Evolutionary conservation across 1,140 invertebrate genomes (phyloP), one percentile per base, ranked within the genome.

Genomic region (Frieseomelitta varia): DNA sequence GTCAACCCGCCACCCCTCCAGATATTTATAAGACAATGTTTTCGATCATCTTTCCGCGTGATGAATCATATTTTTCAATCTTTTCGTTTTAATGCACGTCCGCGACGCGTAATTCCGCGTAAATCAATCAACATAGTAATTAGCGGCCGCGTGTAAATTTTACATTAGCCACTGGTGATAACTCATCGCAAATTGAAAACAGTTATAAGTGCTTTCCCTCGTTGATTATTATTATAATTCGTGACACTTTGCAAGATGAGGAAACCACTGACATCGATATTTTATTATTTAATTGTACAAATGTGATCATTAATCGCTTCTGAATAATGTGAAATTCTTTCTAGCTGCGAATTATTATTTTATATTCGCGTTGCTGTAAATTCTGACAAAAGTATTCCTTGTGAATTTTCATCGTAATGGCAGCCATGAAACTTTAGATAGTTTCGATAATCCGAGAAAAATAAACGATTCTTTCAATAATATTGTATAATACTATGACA

Each of bases 61-160:
- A 74, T 82, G 67, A 82, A 76, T 81, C 79, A 30, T 82, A 27
- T 34, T 77, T 82, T 82, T 82, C 80, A 67, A 67, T 75, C 58
- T 47, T 10, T 39, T 65, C 27, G 58, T 67, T 67, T 81, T 75
- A 81, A 81, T 27, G 19, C 61, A 21, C 56, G 56, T 19, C 69
- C 24, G 39, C 15, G 27, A n/a, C 34, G 21, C 4, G 27, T 47
- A 47, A 47, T 74, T 30, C 39, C 56, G 6, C 69, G 79, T 74
- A 73, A 73, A 81, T 81, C 79, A 81, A 8, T 56, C 39, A 3
- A 47, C 27, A 24, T 74, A 74, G 65, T 65, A 81, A 81, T 81
- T 74, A 73, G 11, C 55, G 55, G 17, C 47, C 10, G 39, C 67
- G 47, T 74, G 53, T 34, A 27, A 61, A 61, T 63, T 73, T 81